Evolutionary conservation across 2,113 vertebrate species (phyloP).

Genomic region (Leiothrix lutea): DNA sequence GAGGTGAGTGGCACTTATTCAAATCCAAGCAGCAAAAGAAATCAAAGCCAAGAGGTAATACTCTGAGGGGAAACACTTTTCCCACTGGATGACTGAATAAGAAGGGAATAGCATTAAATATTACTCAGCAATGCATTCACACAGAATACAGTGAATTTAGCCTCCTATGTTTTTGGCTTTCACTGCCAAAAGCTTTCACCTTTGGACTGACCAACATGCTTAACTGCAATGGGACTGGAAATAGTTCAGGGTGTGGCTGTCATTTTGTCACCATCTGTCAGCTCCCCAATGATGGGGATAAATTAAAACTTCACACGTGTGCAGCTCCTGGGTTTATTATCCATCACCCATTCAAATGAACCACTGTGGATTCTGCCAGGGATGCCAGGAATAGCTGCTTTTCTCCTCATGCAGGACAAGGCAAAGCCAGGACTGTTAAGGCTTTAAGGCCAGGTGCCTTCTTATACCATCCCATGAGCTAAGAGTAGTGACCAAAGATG

Average conservation of each 20-base stretch:
- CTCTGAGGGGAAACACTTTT: neutral
- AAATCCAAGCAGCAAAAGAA: neutral
- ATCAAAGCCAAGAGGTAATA: neutral
- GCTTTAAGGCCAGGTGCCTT: neutral
- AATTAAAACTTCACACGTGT: neutral
- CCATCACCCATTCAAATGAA: neutral
- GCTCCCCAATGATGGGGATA: neutral
- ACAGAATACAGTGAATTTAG: neutral
- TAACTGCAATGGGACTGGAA: neutral
- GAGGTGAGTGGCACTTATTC: neutral
- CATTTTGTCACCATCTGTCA: neutral
- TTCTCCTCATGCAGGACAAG: neutral
- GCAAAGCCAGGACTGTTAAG: neutral
- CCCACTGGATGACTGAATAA: neutral
- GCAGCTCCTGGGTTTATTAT: neutral
- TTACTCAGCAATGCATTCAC: neutral
- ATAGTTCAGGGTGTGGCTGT: neutral
- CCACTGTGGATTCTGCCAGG: neutral
- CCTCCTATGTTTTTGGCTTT: neutral
- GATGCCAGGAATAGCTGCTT: neutral
- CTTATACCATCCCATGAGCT: neutral
- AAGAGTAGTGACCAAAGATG: neutral
- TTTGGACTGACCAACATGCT: neutral
- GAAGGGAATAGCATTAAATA: neutral
- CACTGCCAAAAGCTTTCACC: neutral